phyloP scores from a whole-genome alignment of 2,113 vertebrate species.

The Isurus oxyrinchus region DNA sequence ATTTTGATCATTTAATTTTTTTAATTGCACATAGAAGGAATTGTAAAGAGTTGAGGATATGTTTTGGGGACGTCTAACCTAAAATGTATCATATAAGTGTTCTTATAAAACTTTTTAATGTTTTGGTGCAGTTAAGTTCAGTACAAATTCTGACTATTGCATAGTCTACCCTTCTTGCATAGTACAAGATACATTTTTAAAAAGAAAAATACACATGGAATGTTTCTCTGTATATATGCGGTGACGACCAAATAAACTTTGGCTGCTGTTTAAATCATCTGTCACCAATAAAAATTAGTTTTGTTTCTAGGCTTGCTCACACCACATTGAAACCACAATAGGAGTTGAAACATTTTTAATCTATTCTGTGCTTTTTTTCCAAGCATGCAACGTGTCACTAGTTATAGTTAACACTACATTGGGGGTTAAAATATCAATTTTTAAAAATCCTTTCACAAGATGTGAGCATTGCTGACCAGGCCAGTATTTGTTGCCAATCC shows the following conservation, averaged over 20 bases:
- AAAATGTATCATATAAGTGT: conserved; percentile 29
- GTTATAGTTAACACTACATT: background rate
- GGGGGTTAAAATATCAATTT: background rate
- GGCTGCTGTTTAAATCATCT: conserved; percentile 31
- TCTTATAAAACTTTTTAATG: conserved; percentile 16
- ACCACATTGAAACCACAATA: background rate
- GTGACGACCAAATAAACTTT: conserved; percentile 35
- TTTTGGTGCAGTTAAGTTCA: conserved; percentile 33
- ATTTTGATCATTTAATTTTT: conserved; percentile 21
- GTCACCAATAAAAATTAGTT: conserved; percentile 21
- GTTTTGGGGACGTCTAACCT: conserved; percentile 21
- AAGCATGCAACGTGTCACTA: background rate
- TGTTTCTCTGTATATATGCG: conserved; percentile 34
- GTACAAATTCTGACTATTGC: conserved; percentile 35
- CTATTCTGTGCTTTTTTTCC: background rate
- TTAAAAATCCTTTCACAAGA: no score
- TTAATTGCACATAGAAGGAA: conserved; percentile 25
- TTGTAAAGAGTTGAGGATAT: conserved; percentile 17
- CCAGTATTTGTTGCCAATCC: no score
- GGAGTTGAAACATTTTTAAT: background rate
- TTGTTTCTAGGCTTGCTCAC: background rate
- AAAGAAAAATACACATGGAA: conserved; percentile 24
- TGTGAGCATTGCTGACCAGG: no score
- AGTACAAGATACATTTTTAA: conserved; percentile 34
- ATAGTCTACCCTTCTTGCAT: conserved; percentile 34